phyloP scores from a whole-genome alignment of 1,140 invertebrate genomes.

The Papilio polytes region DNA sequence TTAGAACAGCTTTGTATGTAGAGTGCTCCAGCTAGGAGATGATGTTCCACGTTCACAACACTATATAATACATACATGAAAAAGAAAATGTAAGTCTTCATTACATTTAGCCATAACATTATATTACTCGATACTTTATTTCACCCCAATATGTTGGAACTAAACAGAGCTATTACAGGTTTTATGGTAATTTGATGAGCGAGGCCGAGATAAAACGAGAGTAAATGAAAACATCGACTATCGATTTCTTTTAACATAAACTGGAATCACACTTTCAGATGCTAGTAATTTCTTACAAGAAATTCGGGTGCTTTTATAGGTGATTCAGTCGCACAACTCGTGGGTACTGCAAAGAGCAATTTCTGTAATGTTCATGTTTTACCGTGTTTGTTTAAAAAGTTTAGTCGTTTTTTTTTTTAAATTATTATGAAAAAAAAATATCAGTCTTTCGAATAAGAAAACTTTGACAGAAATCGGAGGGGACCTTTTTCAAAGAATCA shows the following conservation, averaged over 20 bases:
- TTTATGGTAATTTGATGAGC: constrained; percentile 18
- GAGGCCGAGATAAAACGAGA: constrained; percentile 2
- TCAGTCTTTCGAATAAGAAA: too few relatives aligned
- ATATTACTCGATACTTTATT: not conserved
- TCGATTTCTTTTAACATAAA: constrained; percentile 18
- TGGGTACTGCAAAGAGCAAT: too few relatives aligned
- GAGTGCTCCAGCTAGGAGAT: too few relatives aligned
- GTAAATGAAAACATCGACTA: constrained; percentile 15
- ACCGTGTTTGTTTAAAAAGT: too few relatives aligned
- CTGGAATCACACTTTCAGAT: not conserved
- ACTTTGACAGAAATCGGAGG: too few relatives aligned
- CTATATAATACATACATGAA: not conserved
- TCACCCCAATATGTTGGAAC: not conserved
- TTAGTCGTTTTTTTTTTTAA: too few relatives aligned
- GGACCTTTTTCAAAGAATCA: too few relatives aligned
- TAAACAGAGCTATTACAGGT: not conserved
- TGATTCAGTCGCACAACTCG: too few relatives aligned
- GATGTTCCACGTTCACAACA: too few relatives aligned
- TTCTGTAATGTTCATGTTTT: too few relatives aligned
- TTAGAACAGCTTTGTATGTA: too few relatives aligned
- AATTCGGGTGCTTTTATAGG: not conserved
- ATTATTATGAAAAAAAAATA: too few relatives aligned
- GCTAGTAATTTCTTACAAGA: not conserved
- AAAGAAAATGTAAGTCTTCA: not conserved
- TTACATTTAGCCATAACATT: not conserved